phyloP scores from a whole-genome alignment of 1,140 invertebrate genomes.

The Drosophila virilis region DNA sequence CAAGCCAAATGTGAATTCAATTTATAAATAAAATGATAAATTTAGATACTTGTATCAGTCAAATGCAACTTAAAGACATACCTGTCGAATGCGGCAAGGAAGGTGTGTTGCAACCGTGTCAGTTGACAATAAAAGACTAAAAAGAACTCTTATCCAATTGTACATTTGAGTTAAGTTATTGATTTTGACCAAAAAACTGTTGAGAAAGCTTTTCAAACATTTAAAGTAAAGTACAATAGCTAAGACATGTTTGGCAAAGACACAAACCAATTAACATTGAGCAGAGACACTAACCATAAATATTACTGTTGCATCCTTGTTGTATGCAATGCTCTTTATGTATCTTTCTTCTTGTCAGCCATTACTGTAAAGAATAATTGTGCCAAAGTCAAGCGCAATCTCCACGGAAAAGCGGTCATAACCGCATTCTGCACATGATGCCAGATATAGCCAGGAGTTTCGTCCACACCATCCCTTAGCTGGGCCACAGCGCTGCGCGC shows the following conservation, averaged over 20 bases:
- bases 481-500: constrained; percentile 91
- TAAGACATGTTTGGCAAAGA: constrained; percentile 1
- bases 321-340: constrained; percentile 33
- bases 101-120: constrained; percentile 2
- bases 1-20: background rate
- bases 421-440: constrained; percentile 88
- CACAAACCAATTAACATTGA: background rate
- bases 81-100: constrained; percentile 7
- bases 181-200: constrained; percentile 38
- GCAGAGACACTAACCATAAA: background rate
- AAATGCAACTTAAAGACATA: background rate
- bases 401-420: constrained; percentile 30
- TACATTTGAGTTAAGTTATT: constrained; percentile 18
- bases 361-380: constrained; percentile 27
- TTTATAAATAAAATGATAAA: background rate
- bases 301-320: background rate
- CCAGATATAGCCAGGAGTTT: constrained; percentile 94
- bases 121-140: constrained; percentile 18
- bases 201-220: background rate
- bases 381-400: constrained; percentile 26
- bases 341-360: constrained; percentile 8
- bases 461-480: constrained; percentile 89
- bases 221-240: background rate
- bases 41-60: background rate
- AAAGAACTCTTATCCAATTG: constrained; percentile 10